phyloP scores from a whole-genome alignment of 1,140 invertebrate species.

The Laupala kohalensis region DNA sequence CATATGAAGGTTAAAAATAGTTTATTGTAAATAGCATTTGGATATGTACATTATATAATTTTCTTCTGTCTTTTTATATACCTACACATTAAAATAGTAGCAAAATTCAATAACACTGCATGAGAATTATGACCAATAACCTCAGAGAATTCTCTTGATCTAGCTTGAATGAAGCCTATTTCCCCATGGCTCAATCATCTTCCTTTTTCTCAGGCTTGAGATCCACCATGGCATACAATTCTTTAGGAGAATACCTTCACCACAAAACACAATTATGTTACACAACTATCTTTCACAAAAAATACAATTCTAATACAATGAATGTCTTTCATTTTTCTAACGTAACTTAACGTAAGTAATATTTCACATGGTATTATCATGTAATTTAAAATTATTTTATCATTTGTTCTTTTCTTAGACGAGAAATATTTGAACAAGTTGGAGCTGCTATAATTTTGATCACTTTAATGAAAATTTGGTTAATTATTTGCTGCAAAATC shows the following conservation, averaged over 20 bases:
- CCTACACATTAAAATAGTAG: neutral
- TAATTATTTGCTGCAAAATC: too few relatives aligned
- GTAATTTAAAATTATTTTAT: too few relatives aligned
- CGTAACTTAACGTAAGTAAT: too few relatives aligned
- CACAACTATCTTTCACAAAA: too few relatives aligned
- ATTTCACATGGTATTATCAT: too few relatives aligned
- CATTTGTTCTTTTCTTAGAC: too few relatives aligned
- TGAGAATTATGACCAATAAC: neutral
- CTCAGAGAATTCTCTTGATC: neutral
- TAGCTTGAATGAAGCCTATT: neutral
- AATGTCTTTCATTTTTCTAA: too few relatives aligned
- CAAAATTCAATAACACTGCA: neutral
- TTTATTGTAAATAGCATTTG: neutral
- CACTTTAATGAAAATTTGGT: too few relatives aligned
- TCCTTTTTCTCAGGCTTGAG: slow-evolving; percentile 89
- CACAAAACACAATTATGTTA: too few relatives aligned
- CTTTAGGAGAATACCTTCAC: slow-evolving; percentile 74
- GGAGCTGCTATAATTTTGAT: too few relatives aligned
- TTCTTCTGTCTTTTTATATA: neutral
- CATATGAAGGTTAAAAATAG: neutral
- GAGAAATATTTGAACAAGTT: too few relatives aligned
- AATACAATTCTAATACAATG: too few relatives aligned
- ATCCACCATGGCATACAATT: slow-evolving; percentile 86
- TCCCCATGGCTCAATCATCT: slow-evolving; percentile 54
- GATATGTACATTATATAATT: neutral